Base-by-base conservation (phyloP, 2,113 vertebrate genomes). In the Telmatochromis sp. region DNA sequence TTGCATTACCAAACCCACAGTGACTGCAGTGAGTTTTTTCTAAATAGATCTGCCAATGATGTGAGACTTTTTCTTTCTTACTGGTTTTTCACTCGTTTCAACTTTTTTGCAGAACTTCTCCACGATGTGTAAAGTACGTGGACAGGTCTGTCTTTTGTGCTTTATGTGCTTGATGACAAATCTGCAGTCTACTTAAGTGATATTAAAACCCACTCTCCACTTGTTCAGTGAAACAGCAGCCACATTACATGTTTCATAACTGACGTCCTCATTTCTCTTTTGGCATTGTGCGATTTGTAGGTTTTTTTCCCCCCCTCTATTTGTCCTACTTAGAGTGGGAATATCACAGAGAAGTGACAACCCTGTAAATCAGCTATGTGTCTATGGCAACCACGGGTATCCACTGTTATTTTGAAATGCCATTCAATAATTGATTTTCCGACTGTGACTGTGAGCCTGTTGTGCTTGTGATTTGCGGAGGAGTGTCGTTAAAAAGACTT, bases 361-460 rank as follows among this genome's bases (percentile, higher is more conserved):
- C 85, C 85, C 90, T 94, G 90, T 90, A 93, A 90, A 89, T 93
- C 89, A 87, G 89, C 89, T 80, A 70, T 42, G 92, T 94, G 90
- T 95, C 94, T 92, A 94, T 95, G 93, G 94, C 91, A 95, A 94
- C 93, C 79, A 73, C 19, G n/a, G 78, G 28, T 68, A 85, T 91
- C 84, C 79, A 83, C 65, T 92, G 89, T 93, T 96, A 91, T 93
- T 93, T 90, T 92, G 88, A 95, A 94, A 95, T 87, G 82, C 90
- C 89, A 84, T 85, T 94, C 89, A 94, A 93, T 95, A 95, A 96
- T 93, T 94, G 91, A 95, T 95, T 93, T 94, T 58, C 81, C 3
- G 53, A 89, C 91, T 93, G 91, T 92, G 89, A 93, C 90, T 86
- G 51, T 87, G 89, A 89, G 54, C 87, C 65, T 91, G 75, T 85